Conservation (phyloP, 1,140 invertebrate species). For the Brachionus calyciflorus region DNA sequence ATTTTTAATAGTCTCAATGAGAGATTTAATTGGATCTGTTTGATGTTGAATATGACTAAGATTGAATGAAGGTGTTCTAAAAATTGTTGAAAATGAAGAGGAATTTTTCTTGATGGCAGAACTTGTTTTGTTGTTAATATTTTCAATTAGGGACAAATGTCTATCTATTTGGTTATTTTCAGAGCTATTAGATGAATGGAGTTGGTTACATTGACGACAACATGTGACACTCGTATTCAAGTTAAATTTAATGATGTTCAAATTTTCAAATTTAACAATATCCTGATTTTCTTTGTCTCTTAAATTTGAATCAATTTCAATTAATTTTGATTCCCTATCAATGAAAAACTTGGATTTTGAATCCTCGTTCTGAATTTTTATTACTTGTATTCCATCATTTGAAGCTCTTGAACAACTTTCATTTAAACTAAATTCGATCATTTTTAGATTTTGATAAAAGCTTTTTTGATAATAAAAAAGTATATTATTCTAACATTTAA, state of each 20-base stretch:
- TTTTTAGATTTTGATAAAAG: neutral
- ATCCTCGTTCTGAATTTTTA: neutral
- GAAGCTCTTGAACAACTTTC: neutral
- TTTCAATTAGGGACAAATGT: neutral
- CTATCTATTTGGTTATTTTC: neutral
- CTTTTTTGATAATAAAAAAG: neutral
- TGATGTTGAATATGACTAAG: neutral
- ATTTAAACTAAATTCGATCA: neutral
- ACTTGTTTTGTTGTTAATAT: neutral
- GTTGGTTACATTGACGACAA: constrained; percentile 15
- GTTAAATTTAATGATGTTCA: neutral
- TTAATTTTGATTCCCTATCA: neutral
- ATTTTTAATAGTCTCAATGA: constrained; percentile 8
- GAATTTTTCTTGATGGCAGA: neutral
- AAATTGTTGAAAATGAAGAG: neutral
- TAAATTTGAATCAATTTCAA: neutral
- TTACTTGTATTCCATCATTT: neutral
- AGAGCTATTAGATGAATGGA: neutral
- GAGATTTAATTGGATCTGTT: constrained; percentile 8
- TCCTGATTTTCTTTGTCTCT: neutral
- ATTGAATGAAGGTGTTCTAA: constrained; percentile 24
- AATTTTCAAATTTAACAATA: neutral
- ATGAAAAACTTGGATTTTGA: neutral
- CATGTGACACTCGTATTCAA: neutral
- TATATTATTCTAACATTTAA: neutral